A percentile compares a stretch with the other conserved stretches of the same genome.
Conservation (phyloP, 2,113 vertebrate species). For the Pan paniscus region DNA sequence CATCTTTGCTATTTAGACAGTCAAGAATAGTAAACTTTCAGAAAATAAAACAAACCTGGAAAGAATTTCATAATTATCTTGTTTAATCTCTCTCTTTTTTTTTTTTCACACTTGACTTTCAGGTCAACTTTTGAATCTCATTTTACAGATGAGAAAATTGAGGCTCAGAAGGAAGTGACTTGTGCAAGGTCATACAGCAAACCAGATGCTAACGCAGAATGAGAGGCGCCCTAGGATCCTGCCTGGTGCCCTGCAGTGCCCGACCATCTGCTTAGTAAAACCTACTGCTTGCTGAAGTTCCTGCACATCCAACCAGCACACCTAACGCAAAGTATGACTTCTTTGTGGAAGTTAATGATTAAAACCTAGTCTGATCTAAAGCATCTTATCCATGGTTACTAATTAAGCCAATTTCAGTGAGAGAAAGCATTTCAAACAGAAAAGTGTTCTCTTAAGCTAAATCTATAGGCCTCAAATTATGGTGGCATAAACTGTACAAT, state of each 20-base stretch:
- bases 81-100: neutral
- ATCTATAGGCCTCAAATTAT: neutral
- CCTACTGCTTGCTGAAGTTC: too few relatives aligned
- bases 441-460: neutral
- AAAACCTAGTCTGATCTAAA: constrained; percentile 20
- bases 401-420: constrained; percentile 67
- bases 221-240: neutral
- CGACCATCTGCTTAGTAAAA: neutral
- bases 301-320: neutral
- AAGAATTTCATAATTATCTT: neutral
- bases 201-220: neutral
- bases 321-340: constrained; percentile 17
- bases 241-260: neutral
- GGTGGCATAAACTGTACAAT: neutral
- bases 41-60: neutral
- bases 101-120: neutral
- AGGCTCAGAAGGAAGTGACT: neutral
- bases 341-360: constrained; percentile 46
- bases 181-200: neutral
- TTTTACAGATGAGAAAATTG: neutral
- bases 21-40: neutral
- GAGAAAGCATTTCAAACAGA: constrained; percentile 37
- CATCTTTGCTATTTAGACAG: neutral
- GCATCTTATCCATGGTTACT: constrained; percentile 55
- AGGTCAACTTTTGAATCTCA: neutral